These are phyloP conservation scores for Dendronephthya gigantea DNA, from an alignment of 64 coral and sea anemone genomes.

Conservation along the genomic window DNA sequence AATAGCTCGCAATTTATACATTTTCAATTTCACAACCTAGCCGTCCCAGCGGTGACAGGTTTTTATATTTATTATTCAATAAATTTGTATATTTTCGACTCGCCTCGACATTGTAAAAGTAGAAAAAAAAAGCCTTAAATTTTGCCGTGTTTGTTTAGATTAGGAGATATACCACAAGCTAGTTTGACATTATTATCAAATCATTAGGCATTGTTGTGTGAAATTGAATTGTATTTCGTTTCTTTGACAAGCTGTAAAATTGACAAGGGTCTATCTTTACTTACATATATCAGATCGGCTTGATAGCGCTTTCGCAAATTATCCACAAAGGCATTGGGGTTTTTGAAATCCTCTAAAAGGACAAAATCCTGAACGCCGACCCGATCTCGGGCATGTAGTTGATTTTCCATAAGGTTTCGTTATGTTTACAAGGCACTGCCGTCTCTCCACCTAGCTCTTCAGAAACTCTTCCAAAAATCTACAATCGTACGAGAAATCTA, in stretches of 20 bases:
- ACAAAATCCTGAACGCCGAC: constrained; percentile 98
- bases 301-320: constrained; percentile 91
- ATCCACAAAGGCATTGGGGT: constrained; percentile 80
- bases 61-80: not conserved
- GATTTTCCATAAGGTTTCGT: constrained; percentile 88
- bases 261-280: constrained; percentile 18
- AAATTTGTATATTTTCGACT: not conserved
- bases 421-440: not conserved
- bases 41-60: too few species aligned
- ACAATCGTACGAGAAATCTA: not conserved
- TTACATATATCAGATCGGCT: constrained; percentile 88
- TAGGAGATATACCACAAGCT: not conserved
- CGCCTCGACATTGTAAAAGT: not conserved
- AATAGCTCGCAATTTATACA: too few species aligned
- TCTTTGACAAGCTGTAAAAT: not conserved
- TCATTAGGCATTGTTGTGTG: too few species aligned
- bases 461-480: not conserved
- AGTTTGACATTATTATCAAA: too few species aligned
- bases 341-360: constrained; percentile 85
- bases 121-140: not conserved
- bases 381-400: constrained; percentile 68
- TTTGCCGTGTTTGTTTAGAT: not conserved
- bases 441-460: not conserved
- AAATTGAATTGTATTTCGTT: too few species aligned
- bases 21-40: too few species aligned